phyloP scores from a whole-genome alignment of 2,888 invertebrate genomes.

The Xestia xanthographa region DNA sequence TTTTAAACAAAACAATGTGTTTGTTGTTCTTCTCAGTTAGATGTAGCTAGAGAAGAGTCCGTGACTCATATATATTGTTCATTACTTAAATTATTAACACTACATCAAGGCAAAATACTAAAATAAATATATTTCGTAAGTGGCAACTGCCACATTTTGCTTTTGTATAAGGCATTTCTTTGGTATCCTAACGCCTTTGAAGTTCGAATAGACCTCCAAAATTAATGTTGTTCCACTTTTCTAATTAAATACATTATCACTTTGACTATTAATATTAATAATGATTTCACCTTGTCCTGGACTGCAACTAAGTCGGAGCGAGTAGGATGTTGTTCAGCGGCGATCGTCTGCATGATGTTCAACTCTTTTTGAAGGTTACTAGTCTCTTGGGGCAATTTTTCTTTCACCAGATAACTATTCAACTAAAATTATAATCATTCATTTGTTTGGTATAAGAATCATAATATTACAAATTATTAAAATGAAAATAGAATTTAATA shows the following conservation, averaged over 20 bases:
- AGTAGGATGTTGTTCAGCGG: constrained; percentile 92
- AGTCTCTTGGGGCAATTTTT: constrained; percentile 95
- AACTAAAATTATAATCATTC: constrained; percentile 80
- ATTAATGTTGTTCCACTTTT: constrained; percentile 18
- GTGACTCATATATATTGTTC: not conserved
- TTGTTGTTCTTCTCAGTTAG: not conserved
- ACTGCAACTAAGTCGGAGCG: constrained; percentile 92
- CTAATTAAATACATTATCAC: constrained; percentile 2
- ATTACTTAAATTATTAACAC: not conserved
- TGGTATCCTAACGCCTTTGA: constrained; percentile 23
- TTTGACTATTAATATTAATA: constrained; percentile 22
- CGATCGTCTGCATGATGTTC: constrained; percentile 92
- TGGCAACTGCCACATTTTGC: constrained; percentile 11
- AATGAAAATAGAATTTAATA: constrained; percentile 10
- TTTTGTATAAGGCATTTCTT: constrained; percentile 15
- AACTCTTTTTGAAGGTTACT: constrained; percentile 91
- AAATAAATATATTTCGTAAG: constrained; percentile 9
- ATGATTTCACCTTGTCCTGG: constrained; percentile 90
- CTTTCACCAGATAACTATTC: constrained; percentile 93
- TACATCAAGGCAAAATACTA: not conserved
- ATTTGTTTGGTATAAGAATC: not conserved
- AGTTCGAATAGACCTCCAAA: constrained; percentile 8
- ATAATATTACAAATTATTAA: not conserved
- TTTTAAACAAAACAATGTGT: not conserved
- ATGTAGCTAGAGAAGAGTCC: not conserved